Evolutionary conservation across 2,888 invertebrate genomes (phyloP).

Genomic region (Sinhomidia bicolor): DNA sequence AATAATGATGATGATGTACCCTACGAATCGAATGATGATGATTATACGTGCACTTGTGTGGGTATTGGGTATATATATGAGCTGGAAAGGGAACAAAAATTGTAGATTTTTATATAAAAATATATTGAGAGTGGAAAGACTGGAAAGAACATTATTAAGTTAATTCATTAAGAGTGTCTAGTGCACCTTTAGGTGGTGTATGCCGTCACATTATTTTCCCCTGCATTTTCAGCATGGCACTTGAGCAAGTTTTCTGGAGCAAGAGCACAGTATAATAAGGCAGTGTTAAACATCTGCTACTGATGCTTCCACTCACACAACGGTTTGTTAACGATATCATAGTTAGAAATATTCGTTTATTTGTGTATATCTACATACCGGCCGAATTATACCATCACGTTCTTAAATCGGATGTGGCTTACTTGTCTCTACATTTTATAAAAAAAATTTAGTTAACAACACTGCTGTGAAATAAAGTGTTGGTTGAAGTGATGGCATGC

Average conservation of each 20-base stretch:
- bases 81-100: too few relatives aligned
- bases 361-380: background rate
- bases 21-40: too few relatives aligned
- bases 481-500: conserved; percentile 79
- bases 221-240: background rate
- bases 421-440: background rate
- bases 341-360: background rate
- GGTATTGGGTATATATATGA: too few relatives aligned
- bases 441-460: conserved; percentile 37
- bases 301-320: conserved; percentile 13
- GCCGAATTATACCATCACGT: background rate
- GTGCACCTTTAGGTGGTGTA: background rate
- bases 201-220: background rate
- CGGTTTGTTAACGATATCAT: conserved; percentile 57
- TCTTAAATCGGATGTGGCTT: background rate
- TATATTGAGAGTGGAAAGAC: background rate
- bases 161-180: conserved; percentile 16
- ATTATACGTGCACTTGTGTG: too few relatives aligned
- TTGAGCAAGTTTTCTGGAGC: background rate
- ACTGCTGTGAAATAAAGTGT: conserved; percentile 48
- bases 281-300: conserved; percentile 66
- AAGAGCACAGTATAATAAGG: conserved; percentile 61
- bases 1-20: too few relatives aligned
- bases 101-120: conserved; percentile 23
- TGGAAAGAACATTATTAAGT: conserved; percentile 6